A percentile compares a stretch with the other conserved stretches of the same genome.
Conservation (phyloP, 2,113 vertebrate species). For the Sceloporus undulatus region DNA sequence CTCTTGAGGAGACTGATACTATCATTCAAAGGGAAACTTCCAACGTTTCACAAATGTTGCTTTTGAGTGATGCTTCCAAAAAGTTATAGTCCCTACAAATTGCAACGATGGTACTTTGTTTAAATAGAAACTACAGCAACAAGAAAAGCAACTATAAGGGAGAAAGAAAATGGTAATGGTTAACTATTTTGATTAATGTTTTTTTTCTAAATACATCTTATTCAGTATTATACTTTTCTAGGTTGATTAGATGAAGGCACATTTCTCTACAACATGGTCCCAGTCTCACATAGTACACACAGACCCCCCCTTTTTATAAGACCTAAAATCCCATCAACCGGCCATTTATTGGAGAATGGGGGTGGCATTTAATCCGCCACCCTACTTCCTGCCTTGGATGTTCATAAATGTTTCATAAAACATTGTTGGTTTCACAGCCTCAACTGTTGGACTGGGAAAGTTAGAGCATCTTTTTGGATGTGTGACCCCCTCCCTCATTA, state of each 20-base stretch:
- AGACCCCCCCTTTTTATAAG: background rate
- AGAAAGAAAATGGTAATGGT: slow-evolving; percentile 38
- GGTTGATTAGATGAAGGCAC: background rate
- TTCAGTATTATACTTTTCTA: background rate
- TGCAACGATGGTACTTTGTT: slow-evolving; percentile 35
- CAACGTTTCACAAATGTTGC: slow-evolving; percentile 44
- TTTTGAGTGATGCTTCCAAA: slow-evolving; percentile 52
- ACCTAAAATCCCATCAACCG: background rate
- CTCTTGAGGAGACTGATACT: slow-evolving; percentile 48
- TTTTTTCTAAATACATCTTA: slow-evolving; percentile 1
- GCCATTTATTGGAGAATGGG: background rate
- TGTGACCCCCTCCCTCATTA: too few relatives aligned
- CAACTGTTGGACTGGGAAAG: background rate
- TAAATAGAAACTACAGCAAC: slow-evolving; percentile 26
- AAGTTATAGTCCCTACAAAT: slow-evolving; percentile 34
- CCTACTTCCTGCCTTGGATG: background rate
- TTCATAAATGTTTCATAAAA: background rate
- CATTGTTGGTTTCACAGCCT: background rate
- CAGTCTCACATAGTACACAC: too few relatives aligned
- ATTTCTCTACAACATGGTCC: background rate
- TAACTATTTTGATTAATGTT: slow-evolving; percentile 21
- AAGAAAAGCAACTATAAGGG: slow-evolving; percentile 30
- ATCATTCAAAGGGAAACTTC: slow-evolving; percentile 58
- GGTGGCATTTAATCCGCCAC: too few relatives aligned
- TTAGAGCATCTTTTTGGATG: background rate